Evolutionary conservation across 2,888 invertebrate genomes (phyloP), one percentile per base, ranked within the genome.

Genomic region (Trilocha varians): DNA sequence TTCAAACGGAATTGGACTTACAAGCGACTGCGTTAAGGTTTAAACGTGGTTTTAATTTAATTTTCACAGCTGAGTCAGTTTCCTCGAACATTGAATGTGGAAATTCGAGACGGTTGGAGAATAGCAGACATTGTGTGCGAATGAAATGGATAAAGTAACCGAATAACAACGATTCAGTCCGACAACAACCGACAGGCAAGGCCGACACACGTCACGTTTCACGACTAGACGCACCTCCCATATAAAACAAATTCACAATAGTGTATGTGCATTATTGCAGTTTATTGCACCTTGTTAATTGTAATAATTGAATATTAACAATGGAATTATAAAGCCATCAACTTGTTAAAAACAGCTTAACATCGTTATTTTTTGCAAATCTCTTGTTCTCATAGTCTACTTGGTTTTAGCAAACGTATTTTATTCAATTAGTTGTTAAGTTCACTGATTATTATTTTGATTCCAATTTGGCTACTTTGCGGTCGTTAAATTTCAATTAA

Each of bases 201-300:
- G 83, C 80, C 82, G 78, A 59, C 66, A 65, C 62, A 64, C 76
- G 80, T 83, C 82, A 83, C 77, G 75, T 73, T 78, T 75, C 55
- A 74, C 76, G 67, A 72, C 78, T 76, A 79, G 82, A 82, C 78
- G 57, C 70, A 65, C 70, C 73, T 66, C 59, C 67, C 32, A 34
- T 42, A 14, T 40, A 14, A 9, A 34, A 13, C 13, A 2, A n/a
- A n/a, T 32, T 17, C 33, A 39, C 33, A 16, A 16, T 39, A 9
- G 42, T 35, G 39, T 16, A 59, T 59, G 43, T 55, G 52, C 49
- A 59, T 52, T 53, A 63, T 52, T 61, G 62, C 60, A 72, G 71
- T 70, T 73, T 74, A 65, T 66, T 76, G 76, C 67, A 75, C 69
- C 64, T 60, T 50, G 55, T 51, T 53, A 53, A 25, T 48, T 44